A percentile compares a stretch with the other conserved stretches of the same genome.
Conservation (phyloP, 2,888 invertebrate species). For the Diogma glabrata region DNA sequence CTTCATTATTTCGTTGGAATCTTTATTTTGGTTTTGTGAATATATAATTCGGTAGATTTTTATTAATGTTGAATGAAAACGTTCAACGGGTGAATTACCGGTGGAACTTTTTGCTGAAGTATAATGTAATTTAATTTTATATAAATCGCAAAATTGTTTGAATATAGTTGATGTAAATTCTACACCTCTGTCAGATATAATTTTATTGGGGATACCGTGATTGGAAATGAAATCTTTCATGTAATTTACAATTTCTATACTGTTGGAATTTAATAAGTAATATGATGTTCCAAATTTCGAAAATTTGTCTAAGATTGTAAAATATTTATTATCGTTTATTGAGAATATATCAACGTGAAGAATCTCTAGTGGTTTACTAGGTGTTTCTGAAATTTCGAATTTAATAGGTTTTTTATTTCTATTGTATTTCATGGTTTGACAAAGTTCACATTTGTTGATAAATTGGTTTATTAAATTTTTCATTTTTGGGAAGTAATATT, state of each 20-base stretch:
- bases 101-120: constrained; percentile 16
- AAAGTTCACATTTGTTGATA: neutral
- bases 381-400: constrained; percentile 15
- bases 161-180: constrained; percentile 14
- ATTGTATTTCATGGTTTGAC: constrained; percentile 15
- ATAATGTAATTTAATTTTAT: constrained; percentile 13
- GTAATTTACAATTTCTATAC: neutral
- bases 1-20: constrained; percentile 14
- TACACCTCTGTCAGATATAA: neutral
- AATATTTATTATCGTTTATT: constrained; percentile 12
- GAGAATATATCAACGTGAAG: constrained; percentile 18
- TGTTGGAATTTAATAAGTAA: neutral
- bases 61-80: constrained; percentile 16
- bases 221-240: neutral
- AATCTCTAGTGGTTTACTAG: constrained; percentile 14
- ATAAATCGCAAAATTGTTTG: constrained; percentile 16
- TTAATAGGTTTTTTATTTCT: constrained; percentile 13
- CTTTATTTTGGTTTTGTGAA: constrained; percentile 13
- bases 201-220: neutral
- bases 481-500: constrained; percentile 14
- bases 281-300: constrained; percentile 13
- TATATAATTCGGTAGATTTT: too few species aligned
- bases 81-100: constrained; percentile 17
- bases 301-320: constrained; percentile 15
- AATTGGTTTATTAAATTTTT: constrained; percentile 11